Evolutionary conservation across 2,797 vertebrate genomes (phyloP), one percentile per base, ranked within the genome.

Genomic region (Brotula barbata): DNA sequence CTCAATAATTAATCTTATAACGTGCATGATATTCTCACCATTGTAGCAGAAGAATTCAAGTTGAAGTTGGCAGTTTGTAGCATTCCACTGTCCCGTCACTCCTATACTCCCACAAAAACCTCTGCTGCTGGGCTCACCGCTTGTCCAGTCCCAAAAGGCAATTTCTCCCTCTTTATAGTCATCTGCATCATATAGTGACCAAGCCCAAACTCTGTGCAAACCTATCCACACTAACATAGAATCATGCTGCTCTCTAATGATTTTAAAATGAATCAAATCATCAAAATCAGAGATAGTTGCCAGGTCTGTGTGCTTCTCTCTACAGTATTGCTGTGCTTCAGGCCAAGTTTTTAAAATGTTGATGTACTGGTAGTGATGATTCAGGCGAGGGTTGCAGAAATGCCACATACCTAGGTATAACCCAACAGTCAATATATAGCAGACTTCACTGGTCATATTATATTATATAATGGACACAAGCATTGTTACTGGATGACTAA

Each of bases 21-120:
- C 25, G 4, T 28, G n/a, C n/a, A n/a, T 28, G 4, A 8, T 28
- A 28, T 3, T 58, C 54, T 61, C 19, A 75, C 73, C 44, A 0
- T 46, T 1, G 21, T 63, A 58, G 68, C 73, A 75, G 58, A 46
- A 10, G 28, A 71, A 71, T 1, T 20, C 16, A 12, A 28, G 0
- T 0, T 0, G 6, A 1, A 0, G 1, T 13, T 0, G 20, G 33
- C 73, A 75, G 1, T 9, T 2, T 4, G 1, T 7, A 1, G 62
- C 8, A 1, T 7, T 4, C 67, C 67, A 66, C 10, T 19, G 1
- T 16, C 72, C 72, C 1, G 13, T 7, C 2, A 0, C 0, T 3
- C 0, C 12, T 0, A 70, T 50, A 37, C 0, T 21, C 5, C 22
- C 67, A 19, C 72, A 75, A 0, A 7, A 2, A 1, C 1, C 25